Evolutionary conservation across 1,140 invertebrate genomes (phyloP), one percentile per base, ranked within the genome.

Genomic region (Wiebesia pumilae): DNA sequence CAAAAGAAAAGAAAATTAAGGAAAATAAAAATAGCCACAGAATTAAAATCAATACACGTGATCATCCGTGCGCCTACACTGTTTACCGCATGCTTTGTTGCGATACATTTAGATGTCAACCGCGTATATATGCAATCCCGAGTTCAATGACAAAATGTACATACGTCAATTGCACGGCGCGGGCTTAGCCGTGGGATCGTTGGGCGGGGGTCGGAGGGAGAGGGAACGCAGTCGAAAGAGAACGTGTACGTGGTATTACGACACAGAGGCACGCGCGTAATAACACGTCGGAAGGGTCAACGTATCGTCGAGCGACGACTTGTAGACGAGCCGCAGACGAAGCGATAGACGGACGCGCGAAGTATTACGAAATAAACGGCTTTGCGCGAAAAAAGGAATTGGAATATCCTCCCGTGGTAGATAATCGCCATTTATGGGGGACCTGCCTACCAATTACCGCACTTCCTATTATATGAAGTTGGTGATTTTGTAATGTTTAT

Each of bases 61-160:
- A n/a, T n/a, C n/a, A n/a, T n/a, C 58, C 10, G 21, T 27, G 24
- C 24, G 51, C 51, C 51, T 16, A 30, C 0, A n/a, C 30, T 33
- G 12, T 69, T 69, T 69, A 69, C 51, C 51, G 51, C 10, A 21
- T 16, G 51, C 51, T 54, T 19, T 2, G 51, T 14, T 21, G 51
- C 10, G 16, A 2, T 54, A 21, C 21, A 73, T 73, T 73, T 40
- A 40, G 69, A 73, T 73, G 65, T 69, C 65, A 69, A 43, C 33
- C 21, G 71, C 38, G 38, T 33, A 27, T 21, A 10, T 7, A n/a
- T 24, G 21, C 24, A 16, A 75, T 75, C 71, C 12, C 71, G 71
- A 75, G 71, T 75, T 43, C 38, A 75, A 75, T 75, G 71, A 75
- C 38, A 75, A 75, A 75, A 43, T 75, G 38, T 27, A 75, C 33